Conservation (phyloP, 2,888 invertebrate species). For the Mellilla xanthometata region DNA sequence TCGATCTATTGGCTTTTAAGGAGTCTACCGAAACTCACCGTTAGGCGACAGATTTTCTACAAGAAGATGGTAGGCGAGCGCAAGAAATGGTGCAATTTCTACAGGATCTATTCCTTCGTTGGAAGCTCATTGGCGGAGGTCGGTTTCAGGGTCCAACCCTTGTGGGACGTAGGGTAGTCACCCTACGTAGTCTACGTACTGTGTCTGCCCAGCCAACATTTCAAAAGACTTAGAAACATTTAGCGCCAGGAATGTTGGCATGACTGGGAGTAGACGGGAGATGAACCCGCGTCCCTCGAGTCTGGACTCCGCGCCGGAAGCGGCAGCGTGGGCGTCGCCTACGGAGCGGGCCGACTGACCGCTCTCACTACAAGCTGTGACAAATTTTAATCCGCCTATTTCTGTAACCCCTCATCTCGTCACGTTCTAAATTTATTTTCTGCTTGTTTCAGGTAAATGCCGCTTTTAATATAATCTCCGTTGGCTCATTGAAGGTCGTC, state of each 20-base stretch:
- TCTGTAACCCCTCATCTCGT: slow-evolving; percentile 44
- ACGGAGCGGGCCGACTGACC: slow-evolving; percentile 62
- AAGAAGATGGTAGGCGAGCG: no score
- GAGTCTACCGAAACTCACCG: no score
- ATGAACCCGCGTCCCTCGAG: slow-evolving; percentile 50
- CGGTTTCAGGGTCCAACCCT: no score
- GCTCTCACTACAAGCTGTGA: slow-evolving; percentile 54
- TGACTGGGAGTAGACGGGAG: slow-evolving; percentile 37
- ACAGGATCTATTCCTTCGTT: no score
- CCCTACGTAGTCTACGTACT: no score
- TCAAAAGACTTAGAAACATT: slow-evolving; percentile 6
- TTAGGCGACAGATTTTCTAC: no score
- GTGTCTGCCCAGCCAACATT: slow-evolving; percentile 17
- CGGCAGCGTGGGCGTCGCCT: slow-evolving; percentile 72
- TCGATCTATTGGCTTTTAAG: no score
- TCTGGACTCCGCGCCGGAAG: slow-evolving; percentile 69
- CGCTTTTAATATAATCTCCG: slow-evolving; percentile 34
- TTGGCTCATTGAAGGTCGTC: slow-evolving; percentile 40
- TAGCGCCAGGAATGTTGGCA: slow-evolving; percentile 5
- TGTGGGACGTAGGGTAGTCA: no score
- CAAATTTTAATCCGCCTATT: slow-evolving; percentile 66
- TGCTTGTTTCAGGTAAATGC: slow-evolving; percentile 55
- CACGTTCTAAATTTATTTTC: slow-evolving; percentile 41
- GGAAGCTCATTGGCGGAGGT: no score
- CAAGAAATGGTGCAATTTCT: no score